These are phyloP conservation scores for Norana najaformis DNA, from an alignment of 2,888 invertebrate genomes.

Conservation along the genomic window DNA sequence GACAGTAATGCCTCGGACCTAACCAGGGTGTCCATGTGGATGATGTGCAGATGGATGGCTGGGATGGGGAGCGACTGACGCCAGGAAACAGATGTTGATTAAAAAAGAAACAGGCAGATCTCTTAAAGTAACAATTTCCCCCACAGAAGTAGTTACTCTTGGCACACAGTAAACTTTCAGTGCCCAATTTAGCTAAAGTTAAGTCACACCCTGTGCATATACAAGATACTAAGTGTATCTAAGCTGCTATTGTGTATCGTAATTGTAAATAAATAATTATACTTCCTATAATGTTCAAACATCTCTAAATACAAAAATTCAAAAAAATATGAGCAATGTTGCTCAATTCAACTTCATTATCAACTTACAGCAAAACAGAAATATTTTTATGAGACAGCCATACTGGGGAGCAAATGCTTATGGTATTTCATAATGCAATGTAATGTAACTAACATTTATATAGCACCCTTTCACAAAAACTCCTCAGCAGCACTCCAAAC, in stretches of 20 bases:
- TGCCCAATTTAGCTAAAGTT: neutral
- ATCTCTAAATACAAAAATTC: neutral
- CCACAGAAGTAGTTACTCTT: neutral
- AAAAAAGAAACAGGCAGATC: neutral
- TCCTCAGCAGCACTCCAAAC: too few species aligned
- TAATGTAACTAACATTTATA: too few species aligned
- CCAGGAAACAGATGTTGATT: neutral
- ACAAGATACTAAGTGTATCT: too few species aligned
- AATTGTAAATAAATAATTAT: neutral
- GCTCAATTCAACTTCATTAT: neutral
- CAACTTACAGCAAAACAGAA: neutral
- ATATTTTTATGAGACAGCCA: neutral
- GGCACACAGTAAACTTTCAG: neutral
- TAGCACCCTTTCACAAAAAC: too few species aligned
- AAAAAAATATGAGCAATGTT: neutral
- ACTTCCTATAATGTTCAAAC: neutral
- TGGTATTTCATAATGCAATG: too few species aligned
- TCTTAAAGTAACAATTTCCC: slow-evolving; percentile 10
- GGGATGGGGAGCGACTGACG: neutral
- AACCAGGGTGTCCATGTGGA: neutral
- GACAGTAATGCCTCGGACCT: too few species aligned
- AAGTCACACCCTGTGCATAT: neutral
- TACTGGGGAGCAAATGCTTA: too few species aligned
- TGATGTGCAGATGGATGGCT: slow-evolving; percentile 13
- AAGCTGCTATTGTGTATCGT: too few species aligned